phyloP scores from a whole-genome alignment of 2,113 vertebrate species.

The Poeciliopsis occidentalis region DNA sequence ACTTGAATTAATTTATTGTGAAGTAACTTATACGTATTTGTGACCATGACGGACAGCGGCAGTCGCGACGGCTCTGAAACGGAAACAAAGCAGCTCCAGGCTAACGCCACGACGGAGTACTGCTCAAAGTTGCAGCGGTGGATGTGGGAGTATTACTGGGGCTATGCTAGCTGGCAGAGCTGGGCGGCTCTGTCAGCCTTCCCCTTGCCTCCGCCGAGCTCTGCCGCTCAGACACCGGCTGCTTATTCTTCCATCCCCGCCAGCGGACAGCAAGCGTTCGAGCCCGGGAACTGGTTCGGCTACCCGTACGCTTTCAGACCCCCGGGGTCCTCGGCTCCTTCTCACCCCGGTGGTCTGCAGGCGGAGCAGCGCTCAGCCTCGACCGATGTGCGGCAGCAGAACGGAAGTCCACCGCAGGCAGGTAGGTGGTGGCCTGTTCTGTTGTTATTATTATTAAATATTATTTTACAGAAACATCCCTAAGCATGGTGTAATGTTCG shows the following conservation, averaged over 20 bases:
- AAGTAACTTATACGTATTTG: conserved; percentile 41
- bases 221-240: not conserved
- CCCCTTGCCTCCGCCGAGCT: conserved; percentile 60
- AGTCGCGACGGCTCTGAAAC: conserved; percentile 2
- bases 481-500: not conserved
- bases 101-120: conserved; percentile 80
- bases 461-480: too few species aligned
- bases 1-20: not conserved
- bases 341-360: conserved; percentile 12
- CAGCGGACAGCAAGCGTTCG: conserved; percentile 30
- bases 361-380: conserved; percentile 31
- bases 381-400: conserved; percentile 47
- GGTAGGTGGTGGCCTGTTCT: conserved; percentile 37
- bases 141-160: conserved; percentile 93
- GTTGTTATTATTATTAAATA: too few species aligned
- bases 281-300: conserved; percentile 54
- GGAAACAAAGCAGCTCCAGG: not conserved
- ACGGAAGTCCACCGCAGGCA: conserved; percentile 61
- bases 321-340: not conserved
- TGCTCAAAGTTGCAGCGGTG: conserved; percentile 88
- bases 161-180: conserved; percentile 86
- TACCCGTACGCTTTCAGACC: conserved; percentile 34
- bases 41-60: conserved; percentile 2
- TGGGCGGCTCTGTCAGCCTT: conserved; percentile 71
- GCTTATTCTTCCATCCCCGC: conserved; percentile 16